Evolutionary conservation across 2,888 invertebrate genomes (phyloP), one percentile per base, ranked within the genome.

Genomic region (Drosophila percnosoma): DNA sequence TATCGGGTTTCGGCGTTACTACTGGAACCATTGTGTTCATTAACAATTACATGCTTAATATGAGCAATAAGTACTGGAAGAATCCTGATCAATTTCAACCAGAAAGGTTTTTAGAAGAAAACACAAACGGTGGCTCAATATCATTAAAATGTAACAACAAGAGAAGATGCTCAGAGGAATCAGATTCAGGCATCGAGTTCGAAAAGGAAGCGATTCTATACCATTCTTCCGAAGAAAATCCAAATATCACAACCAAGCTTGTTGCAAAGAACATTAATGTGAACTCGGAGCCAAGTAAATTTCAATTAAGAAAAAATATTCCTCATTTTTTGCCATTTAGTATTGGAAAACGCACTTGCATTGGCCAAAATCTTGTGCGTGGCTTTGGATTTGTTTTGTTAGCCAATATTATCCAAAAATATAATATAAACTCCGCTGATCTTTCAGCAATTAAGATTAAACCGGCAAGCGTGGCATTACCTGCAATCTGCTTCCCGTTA

Each of bases 311-410:
- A 75, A 94, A 93, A 77, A 95, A 95, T 81, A 94, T 95, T 13
- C 94, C 96, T 0, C 96, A 97, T 90, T 97, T 97, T 90, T 93
- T 97, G 15, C 97, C 97, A 0, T 98, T 97, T 92, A 97, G 97
- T 89, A 96, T 97, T 51, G 97, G 97, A 10, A 97, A 96, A 89
- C 93, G 97, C n/a, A 97, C 97, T 0, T 97, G 97, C 89, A 96
- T 97, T 68, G 97, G 97, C 0, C 97, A 97, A 87, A 96, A 96
- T 45, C 93, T 98, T 54, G 96, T 97, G 0, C 95, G 96, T 21
- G 95, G 96, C 2, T 96, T 96, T 93, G 95, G 95, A 55, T 96
- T 97, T 84, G 95, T 96, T 0, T 94, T 96, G 91, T 93, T 97
- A 51, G 95, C 96, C 0, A 96, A 96, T 42, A 94, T 97, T 1